A percentile compares a stretch with the other conserved stretches of the same genome.
Conservation (phyloP, 37 sponge, comb jelly and placozoan species). For the Spongilla lacustris region DNA sequence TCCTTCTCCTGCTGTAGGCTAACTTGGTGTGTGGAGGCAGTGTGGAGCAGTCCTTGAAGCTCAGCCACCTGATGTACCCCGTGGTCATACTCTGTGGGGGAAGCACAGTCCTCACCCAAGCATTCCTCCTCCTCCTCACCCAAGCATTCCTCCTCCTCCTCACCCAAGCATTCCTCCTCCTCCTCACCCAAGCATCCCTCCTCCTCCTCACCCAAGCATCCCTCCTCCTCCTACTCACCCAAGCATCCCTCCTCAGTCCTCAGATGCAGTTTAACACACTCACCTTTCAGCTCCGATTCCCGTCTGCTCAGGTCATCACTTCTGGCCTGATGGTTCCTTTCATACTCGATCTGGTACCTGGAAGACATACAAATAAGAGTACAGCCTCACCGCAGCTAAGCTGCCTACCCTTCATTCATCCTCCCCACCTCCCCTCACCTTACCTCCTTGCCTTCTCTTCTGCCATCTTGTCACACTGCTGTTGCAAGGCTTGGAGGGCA, state of each 20-base stretch:
- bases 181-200: background rate
- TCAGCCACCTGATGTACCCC: background rate
- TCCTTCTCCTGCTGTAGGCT: slow-evolving; percentile 39
- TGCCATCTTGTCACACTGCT: slow-evolving; percentile 32
- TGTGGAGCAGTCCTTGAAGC: slow-evolving; percentile 36
- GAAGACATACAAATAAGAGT: background rate
- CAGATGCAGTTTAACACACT: background rate
- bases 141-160: background rate
- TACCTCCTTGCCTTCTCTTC: slow-evolving; percentile 33
- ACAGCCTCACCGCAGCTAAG: too few relatives aligned
- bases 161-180: background rate
- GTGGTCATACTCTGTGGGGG: slow-evolving; percentile 18
- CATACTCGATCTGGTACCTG: background rate
- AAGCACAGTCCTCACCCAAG: too few relatives aligned
- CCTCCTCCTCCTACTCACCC: background rate
- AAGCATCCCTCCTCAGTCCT: background rate
- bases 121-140: background rate
- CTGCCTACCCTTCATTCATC: background rate
- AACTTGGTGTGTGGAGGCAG: slow-evolving; percentile 15
- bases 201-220: background rate
- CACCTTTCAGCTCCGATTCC: background rate
- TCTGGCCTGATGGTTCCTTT: background rate
- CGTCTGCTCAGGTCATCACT: background rate
- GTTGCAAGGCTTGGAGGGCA: slow-evolving; percentile 3
- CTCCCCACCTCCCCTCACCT: background rate